phyloP scores from a whole-genome alignment of 2,113 vertebrate species.

The Eulemur macaco region DNA sequence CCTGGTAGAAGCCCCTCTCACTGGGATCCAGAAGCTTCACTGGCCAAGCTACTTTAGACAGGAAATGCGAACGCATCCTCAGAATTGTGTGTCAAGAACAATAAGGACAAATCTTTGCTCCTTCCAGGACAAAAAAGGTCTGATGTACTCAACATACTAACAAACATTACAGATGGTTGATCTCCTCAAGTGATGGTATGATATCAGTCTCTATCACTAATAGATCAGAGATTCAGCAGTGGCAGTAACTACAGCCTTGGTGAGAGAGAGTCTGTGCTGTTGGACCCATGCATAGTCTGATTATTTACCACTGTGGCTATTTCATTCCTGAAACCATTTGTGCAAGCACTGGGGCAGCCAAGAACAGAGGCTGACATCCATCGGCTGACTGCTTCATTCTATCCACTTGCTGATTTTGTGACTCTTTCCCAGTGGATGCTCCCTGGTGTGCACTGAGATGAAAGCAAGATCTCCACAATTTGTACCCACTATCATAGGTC shows the following conservation, averaged over 20 bases:
- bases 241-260: background rate
- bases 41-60: too few species aligned
- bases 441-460: background rate
- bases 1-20: too few species aligned
- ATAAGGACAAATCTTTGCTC: background rate
- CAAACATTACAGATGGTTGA: background rate
- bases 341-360: background rate
- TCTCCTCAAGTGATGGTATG: background rate
- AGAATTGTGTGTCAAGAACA: too few species aligned
- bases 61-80: too few species aligned
- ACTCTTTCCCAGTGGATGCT: background rate
- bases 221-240: background rate
- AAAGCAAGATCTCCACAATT: background rate
- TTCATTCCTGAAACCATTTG: background rate
- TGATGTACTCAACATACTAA: background rate
- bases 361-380: background rate
- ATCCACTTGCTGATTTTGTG: background rate
- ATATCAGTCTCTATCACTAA: background rate
- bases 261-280: background rate
- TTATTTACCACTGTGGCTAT: background rate
- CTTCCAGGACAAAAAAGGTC: background rate
- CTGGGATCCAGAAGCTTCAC: too few species aligned
- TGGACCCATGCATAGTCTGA: background rate
- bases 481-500: background rate
- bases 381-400: background rate